A percentile compares a stretch with the other conserved stretches of the same genome.
phyloP scores from a whole-genome alignment of 2,797 vertebrate genomes.

The Xerus rutilus region DNA sequence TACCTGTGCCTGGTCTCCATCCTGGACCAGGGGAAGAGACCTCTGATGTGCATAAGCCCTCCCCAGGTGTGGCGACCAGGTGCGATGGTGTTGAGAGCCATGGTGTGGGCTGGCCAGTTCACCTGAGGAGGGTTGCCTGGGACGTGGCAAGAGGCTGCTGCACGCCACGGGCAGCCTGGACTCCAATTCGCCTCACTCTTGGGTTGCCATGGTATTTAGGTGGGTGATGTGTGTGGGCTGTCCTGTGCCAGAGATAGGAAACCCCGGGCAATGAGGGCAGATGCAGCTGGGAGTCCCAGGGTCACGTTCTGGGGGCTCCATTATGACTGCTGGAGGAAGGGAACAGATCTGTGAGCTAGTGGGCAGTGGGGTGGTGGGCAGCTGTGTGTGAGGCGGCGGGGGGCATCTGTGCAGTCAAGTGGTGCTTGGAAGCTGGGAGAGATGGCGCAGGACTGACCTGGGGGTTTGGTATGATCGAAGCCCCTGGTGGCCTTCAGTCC shows the following conservation, averaged over 20 bases:
- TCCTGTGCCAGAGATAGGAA: background rate
- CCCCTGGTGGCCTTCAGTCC: too few species aligned
- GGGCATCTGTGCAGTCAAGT: too few species aligned
- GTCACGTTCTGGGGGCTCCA: background rate
- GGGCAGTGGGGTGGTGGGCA: too few species aligned
- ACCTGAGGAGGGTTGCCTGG: background rate
- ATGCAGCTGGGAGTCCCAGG: background rate
- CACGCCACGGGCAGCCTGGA: background rate
- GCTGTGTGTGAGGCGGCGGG: too few species aligned
- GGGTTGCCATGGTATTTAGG: background rate
- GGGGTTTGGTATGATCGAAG: too few species aligned
- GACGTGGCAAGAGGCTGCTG: accelerated
- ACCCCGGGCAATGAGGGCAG: background rate
- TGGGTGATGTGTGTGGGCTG: background rate
- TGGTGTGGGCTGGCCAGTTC: too few species aligned
- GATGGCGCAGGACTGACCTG: too few species aligned
- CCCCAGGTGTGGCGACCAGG: background rate
- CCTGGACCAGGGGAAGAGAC: background rate
- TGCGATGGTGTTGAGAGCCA: too few species aligned
- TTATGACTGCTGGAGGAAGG: background rate
- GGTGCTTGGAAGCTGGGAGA: too few species aligned
- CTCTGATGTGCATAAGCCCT: background rate
- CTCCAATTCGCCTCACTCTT: background rate
- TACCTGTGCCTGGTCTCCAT: background rate
- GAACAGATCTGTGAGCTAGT: too few species aligned